A percentile compares a stretch with the other conserved stretches of the same genome.
Conservation (phyloP, 1,140 invertebrate genomes). For the Neodiprion fabricii region DNA sequence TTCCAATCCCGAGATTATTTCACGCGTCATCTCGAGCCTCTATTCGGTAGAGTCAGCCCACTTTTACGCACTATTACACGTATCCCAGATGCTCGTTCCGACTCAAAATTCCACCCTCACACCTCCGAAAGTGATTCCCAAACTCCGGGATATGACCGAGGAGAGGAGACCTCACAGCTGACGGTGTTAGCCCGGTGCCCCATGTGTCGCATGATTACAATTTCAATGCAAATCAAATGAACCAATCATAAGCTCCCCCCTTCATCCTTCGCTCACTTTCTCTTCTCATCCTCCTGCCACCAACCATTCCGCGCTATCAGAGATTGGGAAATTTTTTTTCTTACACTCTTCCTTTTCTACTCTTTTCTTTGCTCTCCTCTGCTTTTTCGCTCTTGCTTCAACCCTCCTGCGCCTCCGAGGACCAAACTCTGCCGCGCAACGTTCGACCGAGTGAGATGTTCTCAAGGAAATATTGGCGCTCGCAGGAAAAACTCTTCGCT, state of each 20-base stretch:
- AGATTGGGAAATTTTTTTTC: conserved; percentile 13
- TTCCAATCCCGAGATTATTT: conserved; percentile 16
- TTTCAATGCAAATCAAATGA: conserved; percentile 41
- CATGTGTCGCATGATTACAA: conserved; percentile 40
- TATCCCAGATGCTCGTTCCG: conserved; percentile 12
- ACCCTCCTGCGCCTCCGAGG: not conserved
- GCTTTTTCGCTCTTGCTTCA: too few species aligned
- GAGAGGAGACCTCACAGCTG: not conserved
- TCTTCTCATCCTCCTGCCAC: not conserved
- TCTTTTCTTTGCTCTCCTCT: not conserved
- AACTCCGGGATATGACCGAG: not conserved
- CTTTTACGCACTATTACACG: conserved; percentile 16
- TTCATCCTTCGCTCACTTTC: not conserved
- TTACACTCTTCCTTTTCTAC: not conserved
- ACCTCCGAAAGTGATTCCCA: conserved; percentile 6
- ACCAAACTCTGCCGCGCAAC: not conserved
- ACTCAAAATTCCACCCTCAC: conserved; percentile 6
- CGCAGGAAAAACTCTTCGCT: not conserved
- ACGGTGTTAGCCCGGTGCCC: conserved; percentile 5
- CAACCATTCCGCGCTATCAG: not conserved
- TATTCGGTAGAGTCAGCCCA: not conserved
- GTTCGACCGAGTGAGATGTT: conserved; percentile 7
- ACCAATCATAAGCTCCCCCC: conserved; percentile 36
- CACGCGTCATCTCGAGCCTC: conserved; percentile 6
- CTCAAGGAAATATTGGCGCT: conserved; percentile 1